These are phyloP conservation scores for Seriola dumerili DNA, from an alignment of 2,113 vertebrate genomes.

Conservation along the genomic window DNA sequence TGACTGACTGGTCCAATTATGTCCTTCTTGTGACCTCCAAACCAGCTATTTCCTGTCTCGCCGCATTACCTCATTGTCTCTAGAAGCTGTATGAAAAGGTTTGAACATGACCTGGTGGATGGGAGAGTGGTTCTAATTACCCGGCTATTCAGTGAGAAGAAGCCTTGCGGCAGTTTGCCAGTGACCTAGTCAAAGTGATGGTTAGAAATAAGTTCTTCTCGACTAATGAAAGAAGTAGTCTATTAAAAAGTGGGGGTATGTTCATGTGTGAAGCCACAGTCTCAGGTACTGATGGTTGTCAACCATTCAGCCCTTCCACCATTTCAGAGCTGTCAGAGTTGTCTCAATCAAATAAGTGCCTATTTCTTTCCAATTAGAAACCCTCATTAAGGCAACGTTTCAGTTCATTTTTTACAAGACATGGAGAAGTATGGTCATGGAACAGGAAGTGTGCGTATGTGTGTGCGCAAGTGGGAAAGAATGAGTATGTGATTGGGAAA, in stretches of 20 bases:
- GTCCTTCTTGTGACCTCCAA: constrained; percentile 72
- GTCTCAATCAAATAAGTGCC: constrained; percentile 43
- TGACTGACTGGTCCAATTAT: constrained; percentile 71
- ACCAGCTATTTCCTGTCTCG: constrained; percentile 64
- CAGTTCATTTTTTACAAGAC: constrained; percentile 20
- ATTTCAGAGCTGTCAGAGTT: constrained; percentile 32
- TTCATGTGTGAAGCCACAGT: not conserved
- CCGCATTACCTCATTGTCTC: constrained; percentile 66
- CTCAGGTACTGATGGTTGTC: constrained; percentile 33
- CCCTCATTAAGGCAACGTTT: constrained; percentile 37
- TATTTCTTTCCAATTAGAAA: constrained; percentile 56
- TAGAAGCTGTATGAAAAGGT: constrained; percentile 53
- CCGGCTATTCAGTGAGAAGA: constrained; percentile 43
- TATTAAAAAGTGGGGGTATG: constrained; percentile 24
- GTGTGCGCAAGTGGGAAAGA: constrained; percentile 23
- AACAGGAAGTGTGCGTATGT: constrained; percentile 5
- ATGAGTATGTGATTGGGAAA: constrained; percentile 62
- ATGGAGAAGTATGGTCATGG: not conserved
- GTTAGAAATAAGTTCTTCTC: constrained; percentile 43
- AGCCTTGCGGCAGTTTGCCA: constrained; percentile 17
- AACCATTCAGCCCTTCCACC: not conserved
- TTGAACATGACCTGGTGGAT: constrained; percentile 57
- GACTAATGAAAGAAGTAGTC: constrained; percentile 44
- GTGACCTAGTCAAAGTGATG: constrained; percentile 61
- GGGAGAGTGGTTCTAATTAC: constrained; percentile 65